These are phyloP conservation scores for Triplophysa dalaica DNA, from an alignment of 2,113 vertebrate genomes.

Conservation along the genomic window DNA sequence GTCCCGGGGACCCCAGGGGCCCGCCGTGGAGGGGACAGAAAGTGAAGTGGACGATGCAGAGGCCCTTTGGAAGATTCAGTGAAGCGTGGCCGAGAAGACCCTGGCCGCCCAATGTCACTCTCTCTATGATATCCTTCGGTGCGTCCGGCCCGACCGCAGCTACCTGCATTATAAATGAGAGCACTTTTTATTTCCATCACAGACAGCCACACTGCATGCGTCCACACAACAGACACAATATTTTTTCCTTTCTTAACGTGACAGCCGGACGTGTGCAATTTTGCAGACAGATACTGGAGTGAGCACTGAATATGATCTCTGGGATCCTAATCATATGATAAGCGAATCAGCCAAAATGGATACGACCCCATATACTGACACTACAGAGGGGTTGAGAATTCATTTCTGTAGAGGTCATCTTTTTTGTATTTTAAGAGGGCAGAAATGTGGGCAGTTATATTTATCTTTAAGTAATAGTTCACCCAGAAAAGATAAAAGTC, in stretches of 20 bases:
- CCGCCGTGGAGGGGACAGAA: conserved; percentile 40
- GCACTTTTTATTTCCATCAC: conserved; percentile 51
- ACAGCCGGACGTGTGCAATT: conserved; percentile 17
- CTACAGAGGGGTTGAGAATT: too few relatives aligned
- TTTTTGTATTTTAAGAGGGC: too few relatives aligned
- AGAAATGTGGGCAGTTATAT: too few relatives aligned
- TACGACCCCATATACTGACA: too few relatives aligned
- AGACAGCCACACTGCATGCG: conserved; percentile 42
- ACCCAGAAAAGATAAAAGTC: too few relatives aligned
- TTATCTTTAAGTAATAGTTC: too few relatives aligned
- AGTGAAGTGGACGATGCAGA: conserved; percentile 34
- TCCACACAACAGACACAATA: conserved; percentile 42
- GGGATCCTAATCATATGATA: not conserved
- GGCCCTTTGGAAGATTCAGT: conserved; percentile 43
- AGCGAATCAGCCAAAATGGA: too few relatives aligned
- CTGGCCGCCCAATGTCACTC: conserved; percentile 55
- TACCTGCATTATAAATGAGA: conserved; percentile 60
- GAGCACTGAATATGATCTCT: not conserved
- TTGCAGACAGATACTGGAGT: not conserved
- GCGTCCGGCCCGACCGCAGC: conserved; percentile 36
- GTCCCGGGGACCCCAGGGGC: conserved; percentile 42
- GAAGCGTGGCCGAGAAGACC: conserved; percentile 42
- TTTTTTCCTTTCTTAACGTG: conserved; percentile 41
- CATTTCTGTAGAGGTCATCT: too few relatives aligned
- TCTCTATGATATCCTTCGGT: conserved; percentile 53